Percentiles rank a stretch among this genome's conserved stretches.
Conservation (phyloP, 2,888 invertebrate species). For the Trichopoda pennipes region DNA sequence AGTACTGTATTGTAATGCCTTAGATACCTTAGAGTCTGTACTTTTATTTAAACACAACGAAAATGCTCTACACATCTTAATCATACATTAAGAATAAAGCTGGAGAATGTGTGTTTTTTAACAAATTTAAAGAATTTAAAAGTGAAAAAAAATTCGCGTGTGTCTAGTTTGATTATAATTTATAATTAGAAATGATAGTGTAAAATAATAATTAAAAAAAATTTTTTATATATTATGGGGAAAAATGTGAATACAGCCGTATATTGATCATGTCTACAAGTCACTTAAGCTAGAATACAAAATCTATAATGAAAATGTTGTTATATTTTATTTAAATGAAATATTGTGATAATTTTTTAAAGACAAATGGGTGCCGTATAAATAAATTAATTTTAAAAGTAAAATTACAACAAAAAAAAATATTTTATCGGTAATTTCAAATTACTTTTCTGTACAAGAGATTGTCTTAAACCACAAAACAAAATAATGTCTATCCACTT, state of each 20-base stretch:
- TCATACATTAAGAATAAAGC: conserved; percentile 22
- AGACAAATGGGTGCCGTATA: conserved; percentile 51
- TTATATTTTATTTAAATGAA: conserved; percentile 35
- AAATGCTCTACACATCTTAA: conserved; percentile 15
- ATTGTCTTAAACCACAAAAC: conserved; percentile 24
- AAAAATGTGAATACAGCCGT: conserved; percentile 44
- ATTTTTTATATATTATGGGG: conserved; percentile 9
- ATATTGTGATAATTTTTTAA: conserved; percentile 49
- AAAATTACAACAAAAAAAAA: background rate
- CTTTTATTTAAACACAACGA: conserved; percentile 58
- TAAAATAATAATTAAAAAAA: conserved; percentile 33
- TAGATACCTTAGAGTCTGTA: conserved; percentile 70
- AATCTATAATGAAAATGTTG: conserved; percentile 2
- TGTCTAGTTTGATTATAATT: conserved; percentile 43
- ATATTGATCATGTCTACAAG: conserved; percentile 47
- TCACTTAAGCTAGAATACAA: conserved; percentile 41
- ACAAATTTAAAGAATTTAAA: background rate
- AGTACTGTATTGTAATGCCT: conserved; percentile 48
- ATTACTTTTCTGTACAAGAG: conserved; percentile 2
- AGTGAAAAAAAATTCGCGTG: conserved; percentile 50
- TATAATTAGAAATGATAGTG: conserved; percentile 49
- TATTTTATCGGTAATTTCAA: conserved; percentile 19
- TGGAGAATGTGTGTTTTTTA: conserved; percentile 43
- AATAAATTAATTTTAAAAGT: conserved; percentile 12
- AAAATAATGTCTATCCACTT: conserved; percentile 50